Base-by-base conservation (phyloP, 2,113 vertebrate species). In the Hiodon tergisus region DNA sequence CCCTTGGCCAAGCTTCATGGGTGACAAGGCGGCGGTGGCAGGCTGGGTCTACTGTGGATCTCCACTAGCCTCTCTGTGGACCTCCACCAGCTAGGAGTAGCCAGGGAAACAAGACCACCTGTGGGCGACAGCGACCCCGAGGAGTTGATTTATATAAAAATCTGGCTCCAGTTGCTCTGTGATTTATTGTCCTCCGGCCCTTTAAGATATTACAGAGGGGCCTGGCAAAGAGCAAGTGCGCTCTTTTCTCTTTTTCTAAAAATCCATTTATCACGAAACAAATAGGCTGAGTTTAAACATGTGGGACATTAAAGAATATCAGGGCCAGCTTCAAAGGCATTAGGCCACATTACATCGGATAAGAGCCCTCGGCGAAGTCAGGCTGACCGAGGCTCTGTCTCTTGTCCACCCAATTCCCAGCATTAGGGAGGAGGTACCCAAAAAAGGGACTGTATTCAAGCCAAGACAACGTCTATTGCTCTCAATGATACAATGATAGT, bases 261-360 rank as follows among this genome's bases (percentile, higher is more conserved):
- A 67, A 76, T 67, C 80, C 74, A 82, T 82, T 85, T 81, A 82
- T 85, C 81, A 81, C 76, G 83, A 76, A 75, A 81, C 74, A 85
- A 83, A 80, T 81, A 79, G 80, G 68, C 77, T 72, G 59, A n/a
- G 48, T 55, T 77, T 80, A 76, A 85, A 80, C 72, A 79, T 79
- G 81, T 77, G 71, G 54, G 69, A 72, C 76, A 79, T 79, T 78
- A 77, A 79, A 83, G 74, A 71, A 77, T 81, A 80, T 79, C 78
- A 76, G 76, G 71, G 77, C 70, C 17, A 67, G 76, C 81, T 79
- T 83, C 78, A 83, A 83, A 83, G 83, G 71, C 71, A 76, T 79
- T 78, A 75, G 78, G 81, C 78, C 76, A 73, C 78, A 79, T 85
- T 80, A 81, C 77, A 81, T 75, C 73, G 83, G 81, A 83, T 80